Base-by-base conservation (phyloP, 2,797 vertebrate genomes). In the Myotis daubentonii region DNA sequence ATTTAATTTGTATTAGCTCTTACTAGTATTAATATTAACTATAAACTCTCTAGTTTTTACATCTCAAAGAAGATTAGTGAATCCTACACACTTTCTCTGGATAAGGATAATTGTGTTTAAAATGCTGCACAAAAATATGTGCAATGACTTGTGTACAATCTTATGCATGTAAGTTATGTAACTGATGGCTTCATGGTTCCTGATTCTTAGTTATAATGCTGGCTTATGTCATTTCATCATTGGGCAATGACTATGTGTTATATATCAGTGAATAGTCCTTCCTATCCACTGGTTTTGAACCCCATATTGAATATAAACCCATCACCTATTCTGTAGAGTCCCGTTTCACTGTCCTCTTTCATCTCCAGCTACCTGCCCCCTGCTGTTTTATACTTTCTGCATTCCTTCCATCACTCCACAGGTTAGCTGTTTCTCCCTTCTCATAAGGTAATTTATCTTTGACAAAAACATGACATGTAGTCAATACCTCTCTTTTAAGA, bases 1-100 rank as follows among this genome's bases (percentile, higher is more conserved):
- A 82, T 36, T 93, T 55, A 80, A 60, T 62, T 22, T 87, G 30
- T 28, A 28, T 33, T 75, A 57, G 68, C 5, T 49, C 70, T 3
- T 75, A 47, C 47, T 47, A 47, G 47, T 47, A 60, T 76, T 89
- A 93, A 74, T 9, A 71, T 79, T 47, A 87, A 49, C 30, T 85
- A 49, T 20, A 71, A 9, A 93, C 57, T 94, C 85, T 85, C 36
- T 84, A 55, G 38, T 68, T 91, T 92, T 79, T 78, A 19, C 11
- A 51, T 78, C 66, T 82, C 22, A 66, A 68, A 71, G 5, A 71
- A 79, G 66, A 74, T 55, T 33, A 82, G 22, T 76, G 66, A 74
- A n/a, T 68, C 2, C 17, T 8, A 51, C 1, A 9, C 5, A 51
- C 13, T 49, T 80, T 11, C 23, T n/a, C 3, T 41, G 13, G 7